Conservation (phyloP, 2,888 invertebrate genomes). For the Zaprionus obscuricornis region DNA sequence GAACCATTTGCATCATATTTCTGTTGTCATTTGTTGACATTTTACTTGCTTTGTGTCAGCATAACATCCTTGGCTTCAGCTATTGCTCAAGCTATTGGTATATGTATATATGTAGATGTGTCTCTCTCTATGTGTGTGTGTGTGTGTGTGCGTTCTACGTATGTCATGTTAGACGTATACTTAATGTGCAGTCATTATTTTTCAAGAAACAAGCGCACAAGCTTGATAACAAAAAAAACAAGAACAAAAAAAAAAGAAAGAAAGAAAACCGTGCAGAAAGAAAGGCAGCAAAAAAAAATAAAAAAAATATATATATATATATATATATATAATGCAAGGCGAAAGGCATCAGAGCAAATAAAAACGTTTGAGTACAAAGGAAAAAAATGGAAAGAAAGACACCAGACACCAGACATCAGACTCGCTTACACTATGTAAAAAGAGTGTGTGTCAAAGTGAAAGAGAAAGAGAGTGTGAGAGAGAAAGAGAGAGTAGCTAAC, state of each 20-base stretch:
- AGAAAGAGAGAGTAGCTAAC: constrained; percentile 14
- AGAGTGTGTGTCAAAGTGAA: too few species aligned
- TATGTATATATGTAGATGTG: constrained; percentile 18
- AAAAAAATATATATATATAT: too few species aligned
- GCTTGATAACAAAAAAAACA: constrained; percentile 45
- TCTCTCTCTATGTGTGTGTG: constrained; percentile 19
- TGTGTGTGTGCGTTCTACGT: constrained; percentile 29
- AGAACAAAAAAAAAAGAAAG: constrained; percentile 18
- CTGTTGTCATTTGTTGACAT: constrained; percentile 80
- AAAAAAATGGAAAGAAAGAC: constrained; percentile 1
- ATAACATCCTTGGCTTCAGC: constrained; percentile 13
- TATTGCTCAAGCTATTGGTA: constrained; percentile 18
- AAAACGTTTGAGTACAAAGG: constrained; percentile 36
- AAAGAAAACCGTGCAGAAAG: constrained; percentile 10
- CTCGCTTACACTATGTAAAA: constrained; percentile 37
- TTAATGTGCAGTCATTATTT: constrained; percentile 79
- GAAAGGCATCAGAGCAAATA: constrained; percentile 57
- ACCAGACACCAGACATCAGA: too few species aligned
- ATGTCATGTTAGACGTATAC: constrained; percentile 59
- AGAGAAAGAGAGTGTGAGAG: too few species aligned
- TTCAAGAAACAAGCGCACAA: constrained; percentile 69
- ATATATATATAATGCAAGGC: constrained; percentile 40
- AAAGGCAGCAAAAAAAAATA: too few species aligned
- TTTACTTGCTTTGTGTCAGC: constrained; percentile 64
- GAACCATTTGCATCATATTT: constrained; percentile 81